phyloP scores from a whole-genome alignment of 2,113 vertebrate species.

The Seriola quinqueradiata region DNA sequence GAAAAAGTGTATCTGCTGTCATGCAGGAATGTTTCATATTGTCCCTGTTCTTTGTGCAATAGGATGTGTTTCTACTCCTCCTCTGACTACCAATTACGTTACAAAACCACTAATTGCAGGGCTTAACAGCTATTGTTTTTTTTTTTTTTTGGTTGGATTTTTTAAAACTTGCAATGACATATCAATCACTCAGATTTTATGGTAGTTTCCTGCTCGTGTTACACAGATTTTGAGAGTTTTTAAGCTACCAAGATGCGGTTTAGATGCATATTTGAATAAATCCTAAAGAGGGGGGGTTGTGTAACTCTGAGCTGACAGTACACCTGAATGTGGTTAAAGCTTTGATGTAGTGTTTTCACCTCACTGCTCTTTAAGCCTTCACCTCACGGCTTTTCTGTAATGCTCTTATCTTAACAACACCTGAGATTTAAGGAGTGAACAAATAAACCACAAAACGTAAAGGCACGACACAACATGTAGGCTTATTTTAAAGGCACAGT shows the following conservation, averaged over 20 bases:
- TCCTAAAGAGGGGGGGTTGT: not conserved
- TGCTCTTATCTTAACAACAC: constrained; percentile 36
- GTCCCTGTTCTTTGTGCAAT: constrained; percentile 33
- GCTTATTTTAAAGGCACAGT: constrained; percentile 1
- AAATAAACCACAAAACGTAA: not conserved
- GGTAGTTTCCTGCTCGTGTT: not conserved
- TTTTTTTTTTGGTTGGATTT: constrained; percentile 35
- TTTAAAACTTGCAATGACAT: constrained; percentile 9
- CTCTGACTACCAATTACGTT: constrained; percentile 42
- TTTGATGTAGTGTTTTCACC: constrained; percentile 25
- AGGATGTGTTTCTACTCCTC: constrained; percentile 24
- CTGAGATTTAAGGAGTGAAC: constrained; percentile 39
- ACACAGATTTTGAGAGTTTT: not conserved
- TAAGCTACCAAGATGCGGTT: not conserved
- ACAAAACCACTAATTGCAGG: constrained; percentile 63
- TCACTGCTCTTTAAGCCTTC: constrained; percentile 11
- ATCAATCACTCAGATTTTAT: constrained; percentile 19
- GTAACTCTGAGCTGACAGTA: not conserved
- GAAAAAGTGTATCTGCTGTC: not conserved
- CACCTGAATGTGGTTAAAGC: not conserved
- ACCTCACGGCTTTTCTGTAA: constrained; percentile 36
- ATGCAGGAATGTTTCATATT: constrained; percentile 42
- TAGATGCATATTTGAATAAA: constrained; percentile 3
- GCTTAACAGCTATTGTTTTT: constrained; percentile 54
- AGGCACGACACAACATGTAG: constrained; percentile 37